Conservation (phyloP, 2,888 invertebrate genomes). For the Gryllus longicercus region DNA sequence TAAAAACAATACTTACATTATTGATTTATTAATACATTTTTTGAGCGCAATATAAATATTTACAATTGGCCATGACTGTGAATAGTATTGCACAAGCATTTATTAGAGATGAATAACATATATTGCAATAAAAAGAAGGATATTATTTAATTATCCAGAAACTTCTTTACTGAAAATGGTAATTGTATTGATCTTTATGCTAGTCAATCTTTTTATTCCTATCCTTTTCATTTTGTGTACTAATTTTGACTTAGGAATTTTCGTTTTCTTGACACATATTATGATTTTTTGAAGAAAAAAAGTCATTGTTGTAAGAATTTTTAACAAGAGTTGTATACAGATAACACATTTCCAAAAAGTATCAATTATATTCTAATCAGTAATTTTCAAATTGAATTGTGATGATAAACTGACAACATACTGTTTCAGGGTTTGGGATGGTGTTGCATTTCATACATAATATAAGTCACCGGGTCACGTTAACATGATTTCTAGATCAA, state of each 20-base stretch:
- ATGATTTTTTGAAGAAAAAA: no score
- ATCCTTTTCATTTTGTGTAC: not conserved
- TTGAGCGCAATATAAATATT: not conserved
- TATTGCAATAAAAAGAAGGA: not conserved
- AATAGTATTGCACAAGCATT: slow-evolving; percentile 10
- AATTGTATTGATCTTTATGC: no score
- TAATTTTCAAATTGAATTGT: no score
- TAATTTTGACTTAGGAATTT: not conserved
- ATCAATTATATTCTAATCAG: no score
- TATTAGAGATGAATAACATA: not conserved
- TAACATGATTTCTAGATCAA: no score
- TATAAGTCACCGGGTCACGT: no score
- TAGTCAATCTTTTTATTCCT: not conserved
- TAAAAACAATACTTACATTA: not conserved
- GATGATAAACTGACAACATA: no score
- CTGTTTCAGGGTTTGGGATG: no score
- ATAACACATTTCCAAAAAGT: no score
- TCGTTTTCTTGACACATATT: not conserved
- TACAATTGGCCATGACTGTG: not conserved
- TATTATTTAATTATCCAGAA: not conserved
- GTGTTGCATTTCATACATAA: no score
- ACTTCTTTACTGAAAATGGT: not conserved
- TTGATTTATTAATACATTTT: not conserved
- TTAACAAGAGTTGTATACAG: no score
- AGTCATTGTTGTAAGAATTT: no score